Evolutionary conservation across 2,113 vertebrate species (phyloP).

Genomic region (Dolichallabes microphthalmus): DNA sequence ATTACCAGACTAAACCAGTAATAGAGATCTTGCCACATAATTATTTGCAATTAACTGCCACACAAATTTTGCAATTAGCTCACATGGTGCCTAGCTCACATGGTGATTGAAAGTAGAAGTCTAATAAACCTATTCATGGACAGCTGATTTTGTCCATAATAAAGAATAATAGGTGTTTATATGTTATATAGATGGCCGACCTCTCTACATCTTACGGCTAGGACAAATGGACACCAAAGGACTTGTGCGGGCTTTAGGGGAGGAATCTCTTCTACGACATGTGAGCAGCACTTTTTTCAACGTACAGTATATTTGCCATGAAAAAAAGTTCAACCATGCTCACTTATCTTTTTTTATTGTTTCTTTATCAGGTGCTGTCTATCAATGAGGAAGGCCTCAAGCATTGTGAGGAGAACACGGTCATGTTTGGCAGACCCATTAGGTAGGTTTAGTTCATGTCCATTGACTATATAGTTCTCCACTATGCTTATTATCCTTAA

Average conservation of each 20-base stretch:
- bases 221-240: slow-evolving; percentile 99
- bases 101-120: neutral
- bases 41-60: neutral
- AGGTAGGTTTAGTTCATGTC: slow-evolving; percentile 71
- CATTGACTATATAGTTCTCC: neutral
- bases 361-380: slow-evolving; percentile 80
- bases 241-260: slow-evolving; percentile 87
- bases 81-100: neutral
- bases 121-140: neutral
- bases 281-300: slow-evolving; percentile 65
- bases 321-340: neutral
- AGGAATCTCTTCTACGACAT: slow-evolving; percentile 87
- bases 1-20: neutral
- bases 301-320: neutral
- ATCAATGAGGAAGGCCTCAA: slow-evolving; percentile 94
- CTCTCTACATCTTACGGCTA: slow-evolving; percentile 87
- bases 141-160: neutral
- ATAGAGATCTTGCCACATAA: neutral
- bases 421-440: slow-evolving; percentile 90
- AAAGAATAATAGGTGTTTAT: neutral
- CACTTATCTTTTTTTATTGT: neutral
- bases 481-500: neutral
- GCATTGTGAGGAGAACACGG: slow-evolving; percentile 90
- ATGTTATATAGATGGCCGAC: slow-evolving; percentile 81
- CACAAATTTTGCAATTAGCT: no score